Base-by-base conservation (phyloP, 92 coral and sea anemone genomes). In the Zoanthus sociatus region DNA sequence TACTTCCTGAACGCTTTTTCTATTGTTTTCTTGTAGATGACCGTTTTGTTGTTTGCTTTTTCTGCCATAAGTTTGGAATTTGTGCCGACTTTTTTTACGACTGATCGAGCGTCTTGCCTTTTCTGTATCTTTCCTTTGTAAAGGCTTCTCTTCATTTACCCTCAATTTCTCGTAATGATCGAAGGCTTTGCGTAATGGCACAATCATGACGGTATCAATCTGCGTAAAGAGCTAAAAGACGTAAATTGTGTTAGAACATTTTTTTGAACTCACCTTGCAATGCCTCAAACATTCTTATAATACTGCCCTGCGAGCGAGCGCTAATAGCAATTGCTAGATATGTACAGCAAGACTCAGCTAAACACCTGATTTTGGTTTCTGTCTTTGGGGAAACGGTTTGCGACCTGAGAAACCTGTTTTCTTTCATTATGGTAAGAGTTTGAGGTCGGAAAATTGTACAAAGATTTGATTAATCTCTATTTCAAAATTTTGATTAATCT, bases 111-210 rank as follows among this genome's bases (percentile, higher is more conserved):
- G 67, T 13, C 17, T 69, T 5, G 74, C 6, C 30, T 12, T 54
- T 5, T 33, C 44, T 11, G 18, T 20, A 5, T 69, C 74, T 26
- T 30, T 69, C 47, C 14, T 69, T 14, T 33, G 74, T 20, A 3
- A 7, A 7, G 9, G 44, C 61, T 20, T 42, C 14, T 66, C 45
- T 46, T 81, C 85, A 3, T 66, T 71, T 50, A 76, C 3, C 26
- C 91, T 82, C 46, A 92, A 86, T 15, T 90, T 89, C 87, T 94
- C 97, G 88, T 94, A 94, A 83, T 84, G 89, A 11, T 92, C 94
- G 79, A 78, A 82, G 0, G 97, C 97, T 58, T 87, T 89, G 32
- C 92, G 87, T 44, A 94, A 88, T 54, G 97, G 93, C 21, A 56
- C 47, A 21, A 94, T 82, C 93, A 94, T 89, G 10, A 78, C 89